These are phyloP conservation scores for Mobula birostris DNA, from an alignment of 2,113 vertebrate species.

Conservation along the genomic window DNA sequence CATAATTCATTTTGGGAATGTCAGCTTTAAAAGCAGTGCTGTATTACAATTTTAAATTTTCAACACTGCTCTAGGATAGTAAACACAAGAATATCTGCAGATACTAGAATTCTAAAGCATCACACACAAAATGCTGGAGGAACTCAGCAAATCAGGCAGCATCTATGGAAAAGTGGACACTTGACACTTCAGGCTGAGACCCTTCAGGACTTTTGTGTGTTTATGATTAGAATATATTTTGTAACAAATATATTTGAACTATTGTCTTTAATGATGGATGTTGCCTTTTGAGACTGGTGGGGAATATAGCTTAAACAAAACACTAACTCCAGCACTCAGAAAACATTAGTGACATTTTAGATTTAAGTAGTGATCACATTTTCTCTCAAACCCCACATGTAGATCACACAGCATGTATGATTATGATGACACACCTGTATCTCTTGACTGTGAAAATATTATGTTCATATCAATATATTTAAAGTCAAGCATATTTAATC, in stretches of 20 bases:
- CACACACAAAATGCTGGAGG: too few species aligned
- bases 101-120: too few species aligned
- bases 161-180: too few species aligned
- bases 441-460: not conserved
- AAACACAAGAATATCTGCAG: too few species aligned
- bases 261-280: not conserved
- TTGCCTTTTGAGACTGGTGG: not conserved
- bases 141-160: too few species aligned
- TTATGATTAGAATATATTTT: not conserved
- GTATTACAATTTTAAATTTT: not conserved
- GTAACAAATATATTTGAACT: not conserved
- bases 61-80: not conserved
- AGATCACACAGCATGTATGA: not conserved
- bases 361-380: too few species aligned
- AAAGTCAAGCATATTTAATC: not conserved
- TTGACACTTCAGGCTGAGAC: too few species aligned
- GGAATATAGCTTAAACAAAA: not conserved
- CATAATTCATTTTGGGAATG: not conserved
- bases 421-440: not conserved
- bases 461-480: not conserved
- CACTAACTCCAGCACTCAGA: not conserved
- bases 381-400: not conserved
- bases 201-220: too few species aligned
- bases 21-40: not conserved
- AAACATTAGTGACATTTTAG: too few species aligned